A percentile compares a stretch with the other conserved stretches of the same genome.
These are phyloP conservation scores for Hylomyscus alleni DNA, from an alignment of 2,797 vertebrate species.

Conservation along the genomic window DNA sequence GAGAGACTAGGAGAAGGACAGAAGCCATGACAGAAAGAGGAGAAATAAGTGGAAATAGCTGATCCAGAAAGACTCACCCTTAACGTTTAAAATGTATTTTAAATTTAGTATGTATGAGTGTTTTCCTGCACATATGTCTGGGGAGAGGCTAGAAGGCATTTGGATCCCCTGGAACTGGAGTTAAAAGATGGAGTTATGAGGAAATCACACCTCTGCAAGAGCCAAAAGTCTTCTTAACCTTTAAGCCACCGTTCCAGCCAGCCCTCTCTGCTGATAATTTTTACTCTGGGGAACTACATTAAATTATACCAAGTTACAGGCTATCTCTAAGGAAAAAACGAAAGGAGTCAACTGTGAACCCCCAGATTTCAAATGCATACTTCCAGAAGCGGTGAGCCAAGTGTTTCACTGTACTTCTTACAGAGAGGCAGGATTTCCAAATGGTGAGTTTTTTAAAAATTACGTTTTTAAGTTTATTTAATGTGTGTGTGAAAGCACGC, in stretches of 20 bases:
- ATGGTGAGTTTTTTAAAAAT: background rate
- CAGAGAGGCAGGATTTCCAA: constrained; percentile 1
- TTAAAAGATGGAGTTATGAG: background rate
- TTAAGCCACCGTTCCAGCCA: background rate
- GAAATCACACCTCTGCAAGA: background rate
- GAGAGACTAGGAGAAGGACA: background rate
- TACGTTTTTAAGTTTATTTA: background rate
- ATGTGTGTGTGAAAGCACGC: background rate
- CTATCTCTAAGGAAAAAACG: background rate
- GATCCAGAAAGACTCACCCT: background rate
- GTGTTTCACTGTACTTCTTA: background rate
- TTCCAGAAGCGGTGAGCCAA: background rate
- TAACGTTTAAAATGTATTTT: constrained; percentile 3
- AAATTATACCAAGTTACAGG: background rate
- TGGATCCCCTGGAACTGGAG: background rate
- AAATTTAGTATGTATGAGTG: background rate
- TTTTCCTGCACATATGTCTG: background rate
- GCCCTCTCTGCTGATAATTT: background rate
- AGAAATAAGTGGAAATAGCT: background rate
- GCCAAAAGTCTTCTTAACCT: background rate
- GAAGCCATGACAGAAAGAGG: background rate
- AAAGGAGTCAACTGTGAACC: background rate
- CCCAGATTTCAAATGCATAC: background rate
- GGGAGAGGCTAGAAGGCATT: background rate
- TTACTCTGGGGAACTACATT: background rate